Evolutionary conservation across 1,140 invertebrate genomes (phyloP).

Genomic region (Pristionchus pacificus): DNA sequence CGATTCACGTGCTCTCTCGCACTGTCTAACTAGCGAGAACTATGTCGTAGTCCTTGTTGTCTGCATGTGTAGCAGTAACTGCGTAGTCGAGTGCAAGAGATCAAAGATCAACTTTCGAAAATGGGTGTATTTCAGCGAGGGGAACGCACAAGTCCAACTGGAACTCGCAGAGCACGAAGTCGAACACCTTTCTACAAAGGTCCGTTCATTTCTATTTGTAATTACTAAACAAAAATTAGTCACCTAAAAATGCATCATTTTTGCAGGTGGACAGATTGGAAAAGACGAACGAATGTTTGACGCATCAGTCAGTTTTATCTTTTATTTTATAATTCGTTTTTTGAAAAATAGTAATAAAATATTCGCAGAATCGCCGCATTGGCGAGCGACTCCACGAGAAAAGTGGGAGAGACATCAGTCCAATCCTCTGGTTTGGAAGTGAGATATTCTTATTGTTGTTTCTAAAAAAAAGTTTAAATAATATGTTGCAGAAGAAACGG

Average conservation of each 20-base stretch:
- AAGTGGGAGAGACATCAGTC: conserved; percentile 17
- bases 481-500: background rate
- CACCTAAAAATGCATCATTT: conserved; percentile 29
- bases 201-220: conserved; percentile 6
- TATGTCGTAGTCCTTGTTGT: conserved; percentile 20
- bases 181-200: conserved; percentile 35
- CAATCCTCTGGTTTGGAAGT: conserved; percentile 17
- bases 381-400: conserved; percentile 37
- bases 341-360: conserved; percentile 4
- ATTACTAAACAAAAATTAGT: conserved; percentile 32
- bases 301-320: conserved; percentile 15
- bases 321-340: background rate
- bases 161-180: conserved; percentile 44
- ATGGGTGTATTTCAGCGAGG: conserved; percentile 39
- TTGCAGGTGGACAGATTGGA: conserved; percentile 28
- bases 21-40: background rate
- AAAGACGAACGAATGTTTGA: conserved; percentile 34
- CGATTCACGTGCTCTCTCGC: conserved; percentile 6
- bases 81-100: too few relatives aligned
- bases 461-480: background rate
- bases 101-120: too few relatives aligned
- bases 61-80: too few relatives aligned
- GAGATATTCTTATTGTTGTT: background rate
- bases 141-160: conserved; percentile 43
- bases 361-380: conserved; percentile 38